These are phyloP conservation scores for Tachyglossus aculeatus DNA, from an alignment of 2,797 vertebrate species.

Conservation along the genomic window DNA sequence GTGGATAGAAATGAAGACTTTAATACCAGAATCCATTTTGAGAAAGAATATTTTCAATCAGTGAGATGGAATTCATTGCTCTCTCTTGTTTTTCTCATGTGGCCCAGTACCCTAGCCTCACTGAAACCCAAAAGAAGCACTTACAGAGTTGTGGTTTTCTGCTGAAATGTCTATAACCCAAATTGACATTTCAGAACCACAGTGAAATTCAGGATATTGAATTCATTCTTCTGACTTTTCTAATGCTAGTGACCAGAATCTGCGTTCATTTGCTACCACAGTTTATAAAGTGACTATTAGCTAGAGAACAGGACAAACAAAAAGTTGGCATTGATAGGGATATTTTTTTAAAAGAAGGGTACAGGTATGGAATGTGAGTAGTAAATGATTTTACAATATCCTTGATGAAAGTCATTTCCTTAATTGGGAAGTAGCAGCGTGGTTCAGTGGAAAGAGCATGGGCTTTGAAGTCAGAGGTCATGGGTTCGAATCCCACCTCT, in stretches of 20 bases:
- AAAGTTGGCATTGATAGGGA: constrained; percentile 33
- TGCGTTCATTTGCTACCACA: constrained; percentile 15
- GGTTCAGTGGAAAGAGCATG: no score
- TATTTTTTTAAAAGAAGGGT: constrained; percentile 15
- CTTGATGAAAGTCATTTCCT: not conserved
- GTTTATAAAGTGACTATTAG: not conserved
- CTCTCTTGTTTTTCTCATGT: constrained; percentile 12
- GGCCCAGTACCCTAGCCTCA: constrained; percentile 31
- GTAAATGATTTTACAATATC: not conserved
- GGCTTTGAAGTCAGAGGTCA: no score
- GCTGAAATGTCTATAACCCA: constrained; percentile 51
- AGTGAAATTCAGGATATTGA: constrained; percentile 28
- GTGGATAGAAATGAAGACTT: not conserved
- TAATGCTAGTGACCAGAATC: constrained; percentile 7
- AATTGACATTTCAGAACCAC: constrained; percentile 44
- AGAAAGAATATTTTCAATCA: constrained; percentile 39
- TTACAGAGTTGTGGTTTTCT: constrained; percentile 18
- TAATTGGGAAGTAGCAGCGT: not conserved
- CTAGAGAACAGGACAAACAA: constrained; percentile 11
- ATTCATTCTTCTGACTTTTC: constrained; percentile 41
- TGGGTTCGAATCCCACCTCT: no score
- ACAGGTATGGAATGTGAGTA: not conserved
- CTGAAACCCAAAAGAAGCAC: constrained; percentile 31
- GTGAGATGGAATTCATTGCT: constrained; percentile 24
- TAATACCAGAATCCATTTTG: constrained; percentile 1